Percentiles rank a stretch among this genome's conserved stretches.
Evolutionary conservation across 2,113 vertebrate genomes (phyloP).

Genomic region (Empidonax alnorum): DNA sequence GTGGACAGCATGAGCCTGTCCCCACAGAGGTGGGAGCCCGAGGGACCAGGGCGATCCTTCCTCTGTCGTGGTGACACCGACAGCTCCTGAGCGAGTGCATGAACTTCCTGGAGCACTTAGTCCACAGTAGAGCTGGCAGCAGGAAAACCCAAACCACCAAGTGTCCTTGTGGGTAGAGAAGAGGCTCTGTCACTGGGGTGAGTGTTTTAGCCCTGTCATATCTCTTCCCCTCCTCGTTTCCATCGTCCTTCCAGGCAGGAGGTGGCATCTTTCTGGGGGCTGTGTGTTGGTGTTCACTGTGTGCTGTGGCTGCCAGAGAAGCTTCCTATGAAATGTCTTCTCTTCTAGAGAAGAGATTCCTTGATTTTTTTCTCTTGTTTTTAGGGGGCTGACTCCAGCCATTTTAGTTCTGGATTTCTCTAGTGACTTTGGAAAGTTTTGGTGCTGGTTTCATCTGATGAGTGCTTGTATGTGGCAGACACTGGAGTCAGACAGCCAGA

Average conservation of each 20-base stretch:
- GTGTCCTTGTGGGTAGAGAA: not conserved
- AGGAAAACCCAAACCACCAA: not conserved
- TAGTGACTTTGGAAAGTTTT: not conserved
- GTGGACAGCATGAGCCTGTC: not conserved
- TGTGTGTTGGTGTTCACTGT: not conserved
- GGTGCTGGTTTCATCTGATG: not conserved
- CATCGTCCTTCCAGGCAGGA: not conserved
- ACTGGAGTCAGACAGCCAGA: not conserved
- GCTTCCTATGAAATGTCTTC: not conserved
- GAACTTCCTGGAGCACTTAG: not conserved
- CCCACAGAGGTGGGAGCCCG: not conserved
- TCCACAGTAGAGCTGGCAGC: not conserved
- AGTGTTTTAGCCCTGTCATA: not conserved
- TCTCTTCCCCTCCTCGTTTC: not conserved
- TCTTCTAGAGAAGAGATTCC: not conserved
- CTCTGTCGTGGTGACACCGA: fast-evolving
- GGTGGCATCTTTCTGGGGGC: not conserved
- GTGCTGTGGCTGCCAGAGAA: not conserved
- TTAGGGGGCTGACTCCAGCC: not conserved
- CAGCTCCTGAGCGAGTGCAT: not conserved
- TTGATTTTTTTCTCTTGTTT: not conserved
- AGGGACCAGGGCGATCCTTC: not conserved
- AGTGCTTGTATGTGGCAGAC: not conserved
- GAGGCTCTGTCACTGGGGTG: not conserved
- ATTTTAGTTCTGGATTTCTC: not conserved